Percentiles rank a stretch among this genome's conserved stretches.
Evolutionary conservation across 2,113 vertebrate species (phyloP).

Genomic region (Eolophus roseicapilla): DNA sequence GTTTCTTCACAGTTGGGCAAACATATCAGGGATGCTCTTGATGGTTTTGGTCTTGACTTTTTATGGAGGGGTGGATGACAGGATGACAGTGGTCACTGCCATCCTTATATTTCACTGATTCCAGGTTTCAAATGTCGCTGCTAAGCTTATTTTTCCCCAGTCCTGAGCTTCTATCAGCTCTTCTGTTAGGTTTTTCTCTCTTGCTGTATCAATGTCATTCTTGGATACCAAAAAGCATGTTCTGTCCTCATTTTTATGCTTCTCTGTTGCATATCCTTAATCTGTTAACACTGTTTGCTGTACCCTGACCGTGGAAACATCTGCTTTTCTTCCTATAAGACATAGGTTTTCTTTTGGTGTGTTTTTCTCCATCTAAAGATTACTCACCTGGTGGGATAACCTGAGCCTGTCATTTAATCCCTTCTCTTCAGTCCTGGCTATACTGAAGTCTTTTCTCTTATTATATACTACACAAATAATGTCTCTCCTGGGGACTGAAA

Average conservation of each 20-base stretch:
- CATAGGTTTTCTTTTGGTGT: neutral
- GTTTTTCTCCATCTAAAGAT: neutral
- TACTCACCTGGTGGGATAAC: neutral
- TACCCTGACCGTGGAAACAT: neutral
- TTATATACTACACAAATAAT: neutral
- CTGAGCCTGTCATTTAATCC: neutral
- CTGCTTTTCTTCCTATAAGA: neutral
- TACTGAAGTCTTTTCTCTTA: neutral
- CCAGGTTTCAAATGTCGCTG: neutral
- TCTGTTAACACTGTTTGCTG: neutral
- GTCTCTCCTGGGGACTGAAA: neutral
- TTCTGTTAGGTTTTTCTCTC: neutral
- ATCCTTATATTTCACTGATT: neutral
- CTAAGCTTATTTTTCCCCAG: neutral
- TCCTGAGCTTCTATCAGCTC: neutral
- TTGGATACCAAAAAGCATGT: neutral
- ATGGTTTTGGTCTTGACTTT: neutral
- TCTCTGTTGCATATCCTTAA: neutral
- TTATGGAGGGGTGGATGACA: neutral
- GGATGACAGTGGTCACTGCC: neutral
- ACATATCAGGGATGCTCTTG: neutral
- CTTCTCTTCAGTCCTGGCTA: neutral
- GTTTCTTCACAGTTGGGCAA: neutral
- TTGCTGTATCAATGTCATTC: neutral
- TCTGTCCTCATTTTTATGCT: neutral